Evolutionary conservation across 2,888 invertebrate species (phyloP).

Genomic region (Tipula vernalis): DNA sequence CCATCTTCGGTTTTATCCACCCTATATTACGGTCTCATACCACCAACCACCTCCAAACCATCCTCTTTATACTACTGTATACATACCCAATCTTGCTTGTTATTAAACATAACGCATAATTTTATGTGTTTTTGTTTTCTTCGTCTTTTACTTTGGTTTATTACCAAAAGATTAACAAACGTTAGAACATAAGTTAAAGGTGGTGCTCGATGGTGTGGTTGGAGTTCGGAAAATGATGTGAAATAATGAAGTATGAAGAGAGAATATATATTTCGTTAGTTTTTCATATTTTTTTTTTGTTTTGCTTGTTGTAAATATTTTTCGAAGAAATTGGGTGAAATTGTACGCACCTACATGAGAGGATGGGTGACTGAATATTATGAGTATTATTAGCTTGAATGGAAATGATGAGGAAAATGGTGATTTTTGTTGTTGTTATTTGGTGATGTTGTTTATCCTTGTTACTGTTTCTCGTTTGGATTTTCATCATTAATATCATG

Average conservation of each 20-base stretch:
- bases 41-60: neutral
- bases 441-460: neutral
- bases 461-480: neutral
- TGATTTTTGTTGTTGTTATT: neutral
- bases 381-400: neutral
- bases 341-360: neutral
- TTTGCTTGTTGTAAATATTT: neutral
- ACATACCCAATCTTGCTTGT: neutral
- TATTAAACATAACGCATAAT: neutral
- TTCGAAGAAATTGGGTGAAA: neutral
- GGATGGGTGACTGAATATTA: neutral
- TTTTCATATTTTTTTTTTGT: neutral
- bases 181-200: constrained; percentile 4
- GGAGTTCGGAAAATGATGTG: neutral
- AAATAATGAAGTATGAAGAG: neutral
- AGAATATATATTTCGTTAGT: neutral
- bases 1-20: neutral
- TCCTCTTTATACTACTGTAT: neutral
- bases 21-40: neutral
- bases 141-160: neutral
- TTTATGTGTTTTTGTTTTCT: neutral
- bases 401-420: neutral
- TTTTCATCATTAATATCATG: neutral
- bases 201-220: neutral
- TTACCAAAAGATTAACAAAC: neutral